These are phyloP conservation scores for Drosophila leontia DNA, from an alignment of 1,140 invertebrate genomes.

Conservation along the genomic window DNA sequence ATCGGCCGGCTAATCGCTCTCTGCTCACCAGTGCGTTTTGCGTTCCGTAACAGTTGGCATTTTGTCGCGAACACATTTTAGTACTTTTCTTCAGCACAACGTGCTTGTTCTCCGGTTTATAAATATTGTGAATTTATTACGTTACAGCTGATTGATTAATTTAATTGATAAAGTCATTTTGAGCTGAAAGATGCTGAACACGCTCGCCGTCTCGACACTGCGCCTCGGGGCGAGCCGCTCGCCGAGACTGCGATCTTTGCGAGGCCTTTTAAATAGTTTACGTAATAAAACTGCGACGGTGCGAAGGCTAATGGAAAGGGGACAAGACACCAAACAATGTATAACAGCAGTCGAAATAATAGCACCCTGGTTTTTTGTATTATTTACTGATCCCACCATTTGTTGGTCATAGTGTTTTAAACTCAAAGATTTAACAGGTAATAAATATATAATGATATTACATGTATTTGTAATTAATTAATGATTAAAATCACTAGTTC, in stretches of 20 bases:
- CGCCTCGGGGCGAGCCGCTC: slow-evolving; percentile 44
- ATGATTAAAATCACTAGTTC: no score
- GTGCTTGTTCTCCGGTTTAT: background rate
- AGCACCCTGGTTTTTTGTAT: background rate
- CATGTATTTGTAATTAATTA: background rate
- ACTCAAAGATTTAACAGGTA: background rate
- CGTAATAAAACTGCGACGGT: slow-evolving; percentile 55
- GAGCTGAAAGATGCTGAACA: slow-evolving; percentile 42
- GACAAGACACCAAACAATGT: slow-evolving; percentile 5
- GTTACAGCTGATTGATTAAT: slow-evolving; percentile 8
- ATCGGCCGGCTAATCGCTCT: background rate
- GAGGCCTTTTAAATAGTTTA: slow-evolving; percentile 64
- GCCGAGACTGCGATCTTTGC: slow-evolving; percentile 53
- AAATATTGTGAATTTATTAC: background rate
- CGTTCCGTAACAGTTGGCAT: background rate
- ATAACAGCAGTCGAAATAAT: slow-evolving; percentile 10
- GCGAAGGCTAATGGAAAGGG: slow-evolving; percentile 28
- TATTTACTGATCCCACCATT: background rate
- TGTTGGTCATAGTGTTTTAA: background rate
- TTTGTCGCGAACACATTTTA: slow-evolving; percentile 1
- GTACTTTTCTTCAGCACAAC: slow-evolving; percentile 1
- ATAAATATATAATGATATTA: slow-evolving; percentile 1
- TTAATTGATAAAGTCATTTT: background rate
- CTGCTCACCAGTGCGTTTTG: slow-evolving; percentile 7
- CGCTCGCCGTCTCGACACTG: slow-evolving; percentile 20